These are phyloP conservation scores for Sphecodes monilicornis DNA, from an alignment of 2,888 invertebrate genomes.

Conservation along the genomic window DNA sequence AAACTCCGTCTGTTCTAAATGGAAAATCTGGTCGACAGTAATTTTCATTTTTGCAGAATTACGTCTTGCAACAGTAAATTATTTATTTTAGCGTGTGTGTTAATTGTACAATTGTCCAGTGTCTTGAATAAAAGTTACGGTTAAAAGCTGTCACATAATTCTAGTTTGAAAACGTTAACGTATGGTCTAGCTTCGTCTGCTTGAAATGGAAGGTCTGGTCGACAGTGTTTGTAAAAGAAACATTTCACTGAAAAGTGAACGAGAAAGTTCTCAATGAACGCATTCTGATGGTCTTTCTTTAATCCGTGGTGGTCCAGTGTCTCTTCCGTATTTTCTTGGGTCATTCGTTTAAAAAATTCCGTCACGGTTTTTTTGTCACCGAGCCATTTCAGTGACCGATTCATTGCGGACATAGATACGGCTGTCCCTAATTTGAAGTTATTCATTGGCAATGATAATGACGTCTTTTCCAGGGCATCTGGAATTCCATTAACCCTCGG, in stretches of 20 bases:
- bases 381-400: neutral
- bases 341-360: slow-evolving; percentile 7
- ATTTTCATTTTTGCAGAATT: neutral
- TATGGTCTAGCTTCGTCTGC: neutral
- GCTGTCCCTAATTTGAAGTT: neutral
- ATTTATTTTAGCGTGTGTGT: too few species aligned
- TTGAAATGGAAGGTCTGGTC: neutral
- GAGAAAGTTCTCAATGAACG: neutral
- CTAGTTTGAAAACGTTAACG: neutral
- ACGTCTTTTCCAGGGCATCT: neutral
- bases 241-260: neutral
- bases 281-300: neutral
- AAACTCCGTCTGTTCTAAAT: too few species aligned
- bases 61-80: too few species aligned
- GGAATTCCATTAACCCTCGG: slow-evolving; percentile 37
- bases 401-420: neutral
- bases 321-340: neutral
- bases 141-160: neutral
- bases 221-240: neutral
- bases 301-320: neutral
- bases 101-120: too few species aligned
- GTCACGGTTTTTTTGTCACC: neutral
- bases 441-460: slow-evolving; percentile 7
- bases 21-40: too few species aligned
- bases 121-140: neutral